phyloP scores from a whole-genome alignment of 2,888 invertebrate species.

The Parapristionchus giblindavisi region DNA sequence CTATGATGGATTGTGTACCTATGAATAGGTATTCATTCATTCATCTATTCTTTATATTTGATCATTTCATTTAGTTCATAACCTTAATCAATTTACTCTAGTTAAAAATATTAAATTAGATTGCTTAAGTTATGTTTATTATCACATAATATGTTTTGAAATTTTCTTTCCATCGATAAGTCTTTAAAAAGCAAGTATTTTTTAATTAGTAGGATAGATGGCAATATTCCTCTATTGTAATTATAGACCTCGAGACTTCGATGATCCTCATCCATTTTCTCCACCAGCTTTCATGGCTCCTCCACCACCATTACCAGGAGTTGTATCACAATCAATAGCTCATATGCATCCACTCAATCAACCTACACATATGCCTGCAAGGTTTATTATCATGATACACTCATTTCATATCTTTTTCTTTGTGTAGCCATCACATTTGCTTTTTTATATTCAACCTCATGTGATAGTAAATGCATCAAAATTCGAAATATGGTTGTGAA shows the following conservation, averaged over 20 bases:
- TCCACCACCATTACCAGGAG: conserved; percentile 39
- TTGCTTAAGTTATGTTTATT: background rate
- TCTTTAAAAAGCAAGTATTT: background rate
- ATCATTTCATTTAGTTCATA: background rate
- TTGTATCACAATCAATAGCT: no score
- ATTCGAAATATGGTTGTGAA: background rate
- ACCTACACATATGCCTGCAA: conserved; percentile 22
- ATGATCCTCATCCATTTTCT: conserved; percentile 40
- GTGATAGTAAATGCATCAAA: background rate
- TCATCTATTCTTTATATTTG: no score
- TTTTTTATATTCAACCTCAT: background rate
- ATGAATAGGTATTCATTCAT: conserved; percentile 7
- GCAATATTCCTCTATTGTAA: no score
- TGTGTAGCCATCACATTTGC: background rate
- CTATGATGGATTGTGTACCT: background rate
- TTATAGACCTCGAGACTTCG: conserved; percentile 2
- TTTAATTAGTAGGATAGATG: no score
- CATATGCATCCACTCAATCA: conserved; percentile 1
- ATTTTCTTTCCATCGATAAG: background rate
- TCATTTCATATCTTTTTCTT: background rate
- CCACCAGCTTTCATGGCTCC: conserved; percentile 46
- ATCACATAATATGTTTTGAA: background rate
- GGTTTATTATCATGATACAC: background rate
- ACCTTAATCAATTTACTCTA: background rate
- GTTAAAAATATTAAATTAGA: background rate